Base-by-base conservation (phyloP, 2,113 vertebrate genomes). In the Catharus minimus region DNA sequence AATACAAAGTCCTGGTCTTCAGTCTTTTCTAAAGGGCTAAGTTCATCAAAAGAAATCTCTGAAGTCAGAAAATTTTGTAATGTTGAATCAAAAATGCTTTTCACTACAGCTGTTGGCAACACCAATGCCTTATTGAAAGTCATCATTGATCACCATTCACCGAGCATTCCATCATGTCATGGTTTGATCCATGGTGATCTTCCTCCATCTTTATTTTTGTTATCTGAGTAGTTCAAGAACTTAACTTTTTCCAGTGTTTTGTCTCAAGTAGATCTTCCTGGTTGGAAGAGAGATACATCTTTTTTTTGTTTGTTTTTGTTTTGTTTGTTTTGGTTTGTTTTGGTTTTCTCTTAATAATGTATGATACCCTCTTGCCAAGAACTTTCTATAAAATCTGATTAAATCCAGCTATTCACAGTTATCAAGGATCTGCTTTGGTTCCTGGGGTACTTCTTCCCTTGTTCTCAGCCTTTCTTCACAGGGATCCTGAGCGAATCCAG, bases 371-470 rank as follows among this genome's bases (percentile, higher is more conserved):
- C 58, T 20, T 77, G 36, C 26, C 57, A 67, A 80, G 62, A 89
- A 87, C n/a, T 15, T 88, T 92, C 89, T 89, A 66, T 82, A 82
- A 74, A 39, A 80, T 86, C 73, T 90, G 83, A 86, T 89, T 90
- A 84, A 94, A 82, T 90, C 83, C 71, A 90, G 43, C 19, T 76
- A 86, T 91, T 95, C 72, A 62, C n/a, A 90, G 77, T 61, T 79
- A 78, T 64, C 82, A 92, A 16, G 5, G 6, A 90, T 82, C 64
- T 82, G 47, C 26, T 81, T 62, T 65, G 33, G 33, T 81, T 92
- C 44, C 60, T 58, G 57, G 32, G 55, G 52, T 78, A 28, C 60
- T 43, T 86, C 44, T 76, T 49, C 13, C 7, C 76, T 60, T 74
- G 4, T 68, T 86, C 60, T 57, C 24, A 24, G 53, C 21, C 41